Conservation (phyloP, 2,113 vertebrate species). For the Columba janthina region DNA sequence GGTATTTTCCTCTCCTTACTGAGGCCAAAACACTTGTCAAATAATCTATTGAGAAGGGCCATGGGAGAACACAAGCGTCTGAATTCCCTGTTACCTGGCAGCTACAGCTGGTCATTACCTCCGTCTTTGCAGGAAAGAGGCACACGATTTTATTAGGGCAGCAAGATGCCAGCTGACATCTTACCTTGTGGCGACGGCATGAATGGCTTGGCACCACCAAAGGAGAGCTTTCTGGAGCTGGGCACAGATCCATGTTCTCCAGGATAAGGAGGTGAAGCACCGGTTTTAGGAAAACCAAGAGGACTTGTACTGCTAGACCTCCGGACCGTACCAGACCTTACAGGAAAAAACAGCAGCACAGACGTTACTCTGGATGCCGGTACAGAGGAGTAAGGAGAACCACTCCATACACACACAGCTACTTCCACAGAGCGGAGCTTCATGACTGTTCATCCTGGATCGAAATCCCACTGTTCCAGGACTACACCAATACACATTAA, state of each 20-base stretch:
- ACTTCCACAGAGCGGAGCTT: neutral
- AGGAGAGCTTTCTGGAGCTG: slow-evolving; percentile 78
- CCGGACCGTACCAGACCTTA: slow-evolving; percentile 76
- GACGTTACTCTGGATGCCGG: neutral
- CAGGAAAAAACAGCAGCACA: neutral
- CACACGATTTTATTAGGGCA: neutral
- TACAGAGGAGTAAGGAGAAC: neutral
- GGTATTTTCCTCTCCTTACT: neutral
- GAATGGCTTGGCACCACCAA: slow-evolving; percentile 81
- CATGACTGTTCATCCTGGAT: neutral
- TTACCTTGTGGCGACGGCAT: slow-evolving; percentile 86
- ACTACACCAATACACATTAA: neutral
- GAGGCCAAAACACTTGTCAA: neutral
- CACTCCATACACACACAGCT: neutral
- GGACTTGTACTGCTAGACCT: slow-evolving; percentile 78
- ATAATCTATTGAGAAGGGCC: neutral
- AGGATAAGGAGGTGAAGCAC: slow-evolving; percentile 80
- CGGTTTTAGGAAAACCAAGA: slow-evolving; percentile 73
- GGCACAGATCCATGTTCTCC: slow-evolving; percentile 68
- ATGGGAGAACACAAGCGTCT: neutral
- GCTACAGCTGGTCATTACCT: neutral
- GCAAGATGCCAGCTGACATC: neutral
- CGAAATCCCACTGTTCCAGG: neutral
- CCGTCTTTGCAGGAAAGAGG: neutral
- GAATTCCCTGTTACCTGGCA: neutral